These are phyloP conservation scores for Chloroclystis v-ata DNA, from an alignment of 2,888 invertebrate species.

Conservation along the genomic window DNA sequence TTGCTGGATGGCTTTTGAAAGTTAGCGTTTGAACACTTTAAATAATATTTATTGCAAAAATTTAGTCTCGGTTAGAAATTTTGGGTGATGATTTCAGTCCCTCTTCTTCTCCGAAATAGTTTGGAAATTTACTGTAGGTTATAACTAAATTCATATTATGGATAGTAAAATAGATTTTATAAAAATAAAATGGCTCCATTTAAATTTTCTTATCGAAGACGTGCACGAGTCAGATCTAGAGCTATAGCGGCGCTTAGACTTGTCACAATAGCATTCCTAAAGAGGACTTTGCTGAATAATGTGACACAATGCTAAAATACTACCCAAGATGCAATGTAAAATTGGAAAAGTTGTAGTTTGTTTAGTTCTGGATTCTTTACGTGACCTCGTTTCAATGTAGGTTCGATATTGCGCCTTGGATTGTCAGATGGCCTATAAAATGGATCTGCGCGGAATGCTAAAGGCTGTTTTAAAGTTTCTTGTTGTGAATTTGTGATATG, in stretches of 20 bases:
- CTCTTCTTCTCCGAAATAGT: too few species aligned
- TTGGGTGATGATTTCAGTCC: too few species aligned
- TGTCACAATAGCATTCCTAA: constrained; percentile 21
- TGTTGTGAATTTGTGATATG: too few species aligned
- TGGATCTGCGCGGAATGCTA: constrained; percentile 2
- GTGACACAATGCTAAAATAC: constrained; percentile 40
- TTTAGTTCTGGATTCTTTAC: constrained; percentile 32
- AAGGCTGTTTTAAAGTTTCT: constrained; percentile 3
- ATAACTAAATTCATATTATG: too few species aligned
- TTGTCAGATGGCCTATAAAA: constrained; percentile 18
- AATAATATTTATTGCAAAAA: background rate
- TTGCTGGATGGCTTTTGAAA: constrained; percentile 6
- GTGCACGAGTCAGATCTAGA: constrained; percentile 14
- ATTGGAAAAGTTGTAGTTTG: constrained; percentile 48
- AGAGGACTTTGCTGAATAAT: constrained; percentile 37
- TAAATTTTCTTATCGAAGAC: constrained; percentile 13
- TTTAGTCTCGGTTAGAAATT: background rate
- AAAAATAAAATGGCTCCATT: too few species aligned
- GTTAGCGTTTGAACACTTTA: background rate
- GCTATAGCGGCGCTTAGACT: constrained; percentile 19
- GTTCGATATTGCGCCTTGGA: constrained; percentile 18
- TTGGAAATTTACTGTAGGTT: too few species aligned
- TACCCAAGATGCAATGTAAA: constrained; percentile 44
- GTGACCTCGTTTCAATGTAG: constrained; percentile 27
- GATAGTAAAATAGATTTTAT: too few species aligned